Evolutionary conservation across 2,888 invertebrate genomes (phyloP), one percentile per base, ranked within the genome.

Genomic region (Aspidiotus rigidus): DNA sequence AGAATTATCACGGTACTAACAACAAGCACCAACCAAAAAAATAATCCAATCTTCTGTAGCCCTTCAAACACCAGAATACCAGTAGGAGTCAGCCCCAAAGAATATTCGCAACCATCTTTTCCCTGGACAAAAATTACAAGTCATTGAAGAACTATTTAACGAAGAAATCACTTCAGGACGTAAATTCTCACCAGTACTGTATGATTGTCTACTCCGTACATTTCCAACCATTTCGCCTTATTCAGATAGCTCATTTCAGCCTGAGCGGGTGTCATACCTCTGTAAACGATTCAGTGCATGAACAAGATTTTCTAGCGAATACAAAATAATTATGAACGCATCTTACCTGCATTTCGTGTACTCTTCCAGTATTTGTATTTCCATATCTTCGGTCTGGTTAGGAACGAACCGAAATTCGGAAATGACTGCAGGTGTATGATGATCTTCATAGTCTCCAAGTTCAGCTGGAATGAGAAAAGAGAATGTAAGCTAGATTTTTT

Each of bases 121-220:
- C 96, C 97, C 75, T 74, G 62, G 69, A 73, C 70, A 72, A 62
- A 71, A 59, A 59, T 59, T 13, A 59, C 39, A 17, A 10, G 28
- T 17, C 39, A 1, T 11, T 49, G 49, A 49, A 49, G 3, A 49
- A n/a, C n/a, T 13, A 49, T 49, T 49, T 6, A 6, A n/a, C 49
- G 2, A 49, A 2, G 49, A 13, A n/a, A 49, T 49, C 6, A n/a
- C 10, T 1, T 49, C 3, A 49, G 3, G 49, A 49, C 10, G 10
- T n/a, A 49, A 15, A 44, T 62, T 74, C 78, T 77, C 79, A 86
- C 86, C 77, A 94, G 81, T 59, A 98, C 98, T 73, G 87, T 93
- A 78, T 98, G 97, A 92, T 96, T 96, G 77, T 99, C 98, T 67
- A 99, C 97, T 70, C 98, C 99, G 80, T 97, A 99, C 92, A 95